Conservation (phyloP, 2,113 vertebrate species). For the Platycercus adscitus region DNA sequence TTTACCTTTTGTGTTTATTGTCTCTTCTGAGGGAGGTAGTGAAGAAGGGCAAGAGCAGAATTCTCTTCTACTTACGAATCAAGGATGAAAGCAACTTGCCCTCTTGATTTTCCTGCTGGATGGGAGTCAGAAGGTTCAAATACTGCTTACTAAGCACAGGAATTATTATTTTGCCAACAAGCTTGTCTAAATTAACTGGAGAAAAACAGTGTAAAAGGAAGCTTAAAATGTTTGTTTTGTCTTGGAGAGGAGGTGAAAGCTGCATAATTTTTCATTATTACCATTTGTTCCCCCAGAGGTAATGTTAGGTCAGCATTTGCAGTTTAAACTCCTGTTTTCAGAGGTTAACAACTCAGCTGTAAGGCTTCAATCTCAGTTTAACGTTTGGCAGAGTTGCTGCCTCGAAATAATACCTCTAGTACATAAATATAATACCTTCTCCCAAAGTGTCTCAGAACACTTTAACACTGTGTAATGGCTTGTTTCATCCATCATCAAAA, state of each 20-base stretch:
- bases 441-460: not conserved
- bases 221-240: constrained; percentile 7
- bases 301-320: constrained; percentile 22
- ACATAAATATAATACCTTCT: not conserved
- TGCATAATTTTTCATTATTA: constrained; percentile 31
- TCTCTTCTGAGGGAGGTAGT: not conserved
- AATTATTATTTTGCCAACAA: constrained; percentile 6
- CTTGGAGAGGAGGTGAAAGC: not conserved
- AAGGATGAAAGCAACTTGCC: not conserved
- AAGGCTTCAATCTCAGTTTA: constrained; percentile 49
- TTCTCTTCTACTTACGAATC: not conserved
- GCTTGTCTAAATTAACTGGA: not conserved
- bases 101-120: not conserved
- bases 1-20: not conserved
- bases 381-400: constrained; percentile 25
- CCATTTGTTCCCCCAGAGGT: not conserved
- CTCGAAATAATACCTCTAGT: constrained; percentile 33
- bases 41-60: not conserved
- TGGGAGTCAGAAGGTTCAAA: not conserved
- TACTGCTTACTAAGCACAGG: not conserved
- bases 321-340: constrained; percentile 42
- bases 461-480: not conserved
- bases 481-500: not conserved
- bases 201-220: not conserved
- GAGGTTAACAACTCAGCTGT: constrained; percentile 49